phyloP scores from a whole-genome alignment of 2,888 invertebrate species.

The Bellardia pandia region DNA sequence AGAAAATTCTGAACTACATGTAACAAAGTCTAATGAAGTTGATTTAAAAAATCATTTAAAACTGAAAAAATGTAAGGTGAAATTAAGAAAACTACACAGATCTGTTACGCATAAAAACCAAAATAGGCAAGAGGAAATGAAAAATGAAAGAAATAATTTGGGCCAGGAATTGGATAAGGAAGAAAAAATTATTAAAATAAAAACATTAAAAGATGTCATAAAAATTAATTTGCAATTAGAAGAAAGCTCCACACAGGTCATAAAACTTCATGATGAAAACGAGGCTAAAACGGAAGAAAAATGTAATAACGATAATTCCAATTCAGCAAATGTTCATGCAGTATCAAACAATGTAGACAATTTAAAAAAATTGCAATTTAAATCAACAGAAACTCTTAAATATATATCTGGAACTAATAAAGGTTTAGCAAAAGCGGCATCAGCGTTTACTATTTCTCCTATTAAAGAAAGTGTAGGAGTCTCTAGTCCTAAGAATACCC shows the following conservation, averaged over 20 bases:
- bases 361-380: no score
- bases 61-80: slow-evolving; percentile 46
- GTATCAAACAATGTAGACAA: no score
- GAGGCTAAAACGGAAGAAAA: no score
- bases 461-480: neutral
- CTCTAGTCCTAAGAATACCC: no score
- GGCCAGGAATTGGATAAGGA: neutral
- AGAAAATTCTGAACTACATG: neutral
- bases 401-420: no score
- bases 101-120: neutral
- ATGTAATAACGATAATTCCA: no score
- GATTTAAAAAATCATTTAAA: neutral
- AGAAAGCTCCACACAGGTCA: neutral
- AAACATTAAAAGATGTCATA: neutral
- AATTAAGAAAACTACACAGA: slow-evolving; percentile 11
- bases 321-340: no score
- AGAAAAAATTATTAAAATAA: no score
- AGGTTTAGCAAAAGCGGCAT: no score
- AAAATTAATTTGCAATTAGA: neutral
- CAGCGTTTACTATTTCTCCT: neutral
- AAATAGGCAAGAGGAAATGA: neutral
- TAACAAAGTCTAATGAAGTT: neutral
- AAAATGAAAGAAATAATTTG: neutral
- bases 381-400: no score
- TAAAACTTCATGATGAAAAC: no score